Conservation (phyloP, 2,797 vertebrate species). For the Nyctibius grandis region DNA sequence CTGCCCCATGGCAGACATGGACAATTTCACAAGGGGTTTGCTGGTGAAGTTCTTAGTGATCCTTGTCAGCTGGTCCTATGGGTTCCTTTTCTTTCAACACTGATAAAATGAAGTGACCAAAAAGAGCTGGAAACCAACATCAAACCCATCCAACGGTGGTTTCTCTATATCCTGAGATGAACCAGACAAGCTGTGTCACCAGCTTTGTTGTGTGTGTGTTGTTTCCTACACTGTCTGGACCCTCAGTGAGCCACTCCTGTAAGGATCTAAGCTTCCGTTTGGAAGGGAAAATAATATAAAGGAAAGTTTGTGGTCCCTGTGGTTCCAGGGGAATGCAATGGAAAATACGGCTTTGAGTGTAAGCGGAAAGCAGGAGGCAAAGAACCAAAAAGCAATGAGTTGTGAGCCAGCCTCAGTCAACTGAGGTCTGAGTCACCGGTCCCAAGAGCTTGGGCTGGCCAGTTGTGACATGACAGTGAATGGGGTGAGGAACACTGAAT, state of each 20-base stretch:
- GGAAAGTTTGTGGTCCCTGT: not conserved
- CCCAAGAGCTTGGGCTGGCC: constrained; percentile 33
- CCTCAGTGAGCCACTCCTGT: not conserved
- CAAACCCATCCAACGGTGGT: not conserved
- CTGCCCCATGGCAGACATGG: rapidly evolving
- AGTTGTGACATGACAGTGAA: not conserved
- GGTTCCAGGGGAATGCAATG: not conserved
- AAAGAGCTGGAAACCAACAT: not conserved
- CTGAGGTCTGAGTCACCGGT: not conserved
- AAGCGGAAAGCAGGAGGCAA: not conserved
- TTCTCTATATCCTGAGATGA: not conserved
- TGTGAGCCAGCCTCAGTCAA: not conserved
- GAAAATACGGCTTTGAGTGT: not conserved
- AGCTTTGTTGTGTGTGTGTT: not conserved
- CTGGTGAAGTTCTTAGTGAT: not conserved
- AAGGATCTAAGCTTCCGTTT: not conserved
- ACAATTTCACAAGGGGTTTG: not conserved
- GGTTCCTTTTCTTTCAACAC: not conserved
- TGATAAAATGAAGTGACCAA: not conserved
- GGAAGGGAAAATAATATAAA: not conserved
- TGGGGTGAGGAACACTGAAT: rapidly evolving
- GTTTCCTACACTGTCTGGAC: not conserved
- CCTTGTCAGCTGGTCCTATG: not conserved
- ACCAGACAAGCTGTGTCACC: not conserved
- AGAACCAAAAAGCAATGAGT: not conserved